phyloP scores from a whole-genome alignment of 2,113 vertebrate genomes.

The Pitta sordida region DNA sequence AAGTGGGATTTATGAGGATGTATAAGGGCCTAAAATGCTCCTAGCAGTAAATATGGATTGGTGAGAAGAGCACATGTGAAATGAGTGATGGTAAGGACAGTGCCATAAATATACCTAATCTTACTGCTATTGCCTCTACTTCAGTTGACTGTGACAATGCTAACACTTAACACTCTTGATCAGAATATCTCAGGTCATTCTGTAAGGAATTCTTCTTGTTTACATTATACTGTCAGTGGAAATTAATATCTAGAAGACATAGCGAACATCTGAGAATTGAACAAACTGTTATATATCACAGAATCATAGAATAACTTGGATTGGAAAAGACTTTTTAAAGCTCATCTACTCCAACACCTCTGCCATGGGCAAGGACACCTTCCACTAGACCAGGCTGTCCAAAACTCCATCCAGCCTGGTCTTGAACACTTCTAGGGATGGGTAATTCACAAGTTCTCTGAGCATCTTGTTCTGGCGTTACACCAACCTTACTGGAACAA shows the following conservation, averaged over 20 bases:
- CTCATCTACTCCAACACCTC: not conserved
- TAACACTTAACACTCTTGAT: not conserved
- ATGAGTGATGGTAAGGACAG: not conserved
- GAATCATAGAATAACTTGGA: not conserved
- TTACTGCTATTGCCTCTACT: not conserved
- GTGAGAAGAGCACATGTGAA: not conserved
- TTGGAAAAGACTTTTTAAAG: not conserved
- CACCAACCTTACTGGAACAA: not conserved
- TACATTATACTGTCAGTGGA: not conserved
- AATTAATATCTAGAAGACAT: not conserved
- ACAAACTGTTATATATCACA: not conserved
- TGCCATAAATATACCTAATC: conserved; percentile 9
- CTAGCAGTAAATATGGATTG: conserved; percentile 22
- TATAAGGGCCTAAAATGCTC: not conserved
- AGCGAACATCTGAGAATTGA: not conserved
- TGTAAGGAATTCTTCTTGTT: not conserved
- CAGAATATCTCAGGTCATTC: not conserved
- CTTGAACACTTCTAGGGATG: not conserved
- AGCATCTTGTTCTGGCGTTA: not conserved
- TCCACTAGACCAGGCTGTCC: not conserved
- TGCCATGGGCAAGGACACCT: not conserved
- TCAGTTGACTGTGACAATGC: not conserved
- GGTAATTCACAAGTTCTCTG: not conserved
- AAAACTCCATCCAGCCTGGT: not conserved
- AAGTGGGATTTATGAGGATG: conserved; percentile 12